Conservation (phyloP, 53 echinoderm and acorn worm genomes). For the Paelopatides confundens region DNA sequence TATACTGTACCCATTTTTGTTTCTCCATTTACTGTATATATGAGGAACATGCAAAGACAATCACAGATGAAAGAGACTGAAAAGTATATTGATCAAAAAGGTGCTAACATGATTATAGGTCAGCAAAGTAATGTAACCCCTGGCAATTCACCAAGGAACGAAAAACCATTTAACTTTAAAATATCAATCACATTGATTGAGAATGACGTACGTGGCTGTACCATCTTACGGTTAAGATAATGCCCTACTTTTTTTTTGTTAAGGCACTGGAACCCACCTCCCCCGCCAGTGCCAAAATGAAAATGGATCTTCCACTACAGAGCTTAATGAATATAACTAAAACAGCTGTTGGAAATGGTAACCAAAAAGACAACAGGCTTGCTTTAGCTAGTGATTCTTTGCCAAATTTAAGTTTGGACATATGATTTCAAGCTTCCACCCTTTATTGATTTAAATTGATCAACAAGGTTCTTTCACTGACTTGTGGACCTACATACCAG, state of each 20-base stretch:
- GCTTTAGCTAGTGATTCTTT: too few relatives aligned
- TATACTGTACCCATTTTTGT: too few relatives aligned
- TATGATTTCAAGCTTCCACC: too few relatives aligned
- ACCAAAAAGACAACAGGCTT: too few relatives aligned
- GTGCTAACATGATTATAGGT: slow-evolving; percentile 37
- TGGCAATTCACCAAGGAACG: slow-evolving; percentile 3
- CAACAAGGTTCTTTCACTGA: too few relatives aligned
- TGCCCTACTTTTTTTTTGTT: slow-evolving; percentile 5
- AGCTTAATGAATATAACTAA: neutral
- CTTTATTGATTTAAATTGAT: too few relatives aligned
- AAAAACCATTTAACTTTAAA: slow-evolving; percentile 19
- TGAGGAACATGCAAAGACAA: too few relatives aligned
- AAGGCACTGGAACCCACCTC: neutral
- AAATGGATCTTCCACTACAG: neutral
- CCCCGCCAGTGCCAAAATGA: neutral
- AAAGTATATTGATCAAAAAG: neutral
- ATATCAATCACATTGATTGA: slow-evolving; percentile 31
- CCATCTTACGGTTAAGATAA: neutral
- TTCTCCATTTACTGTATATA: too few relatives aligned
- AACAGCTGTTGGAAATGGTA: too few relatives aligned
- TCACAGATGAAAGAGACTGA: neutral
- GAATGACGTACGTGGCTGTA: slow-evolving; percentile 7
- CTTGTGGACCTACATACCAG: too few relatives aligned
- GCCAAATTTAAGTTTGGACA: too few relatives aligned
- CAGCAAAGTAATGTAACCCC: slow-evolving; percentile 4